Base-by-base conservation (phyloP, 2,888 invertebrate genomes). In the Aradus depressus region DNA sequence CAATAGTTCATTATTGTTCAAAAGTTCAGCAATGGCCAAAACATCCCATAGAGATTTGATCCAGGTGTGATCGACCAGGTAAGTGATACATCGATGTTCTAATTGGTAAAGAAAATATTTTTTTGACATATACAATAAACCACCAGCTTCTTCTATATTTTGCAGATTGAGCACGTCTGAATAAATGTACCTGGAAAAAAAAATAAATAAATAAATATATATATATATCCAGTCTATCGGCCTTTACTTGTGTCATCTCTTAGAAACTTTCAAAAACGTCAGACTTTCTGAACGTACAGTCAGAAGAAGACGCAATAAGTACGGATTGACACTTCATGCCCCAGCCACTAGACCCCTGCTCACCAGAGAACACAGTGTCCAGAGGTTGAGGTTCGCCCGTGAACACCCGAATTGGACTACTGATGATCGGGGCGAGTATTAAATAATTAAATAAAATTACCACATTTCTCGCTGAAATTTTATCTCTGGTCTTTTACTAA, bases 121-220 rank as follows among this genome's bases (percentile, higher is more conserved):
- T 60, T 76, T 75, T 23, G 77, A 74, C n/a, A 76, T 75, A 68
- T 80, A 80, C 41, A 77, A 66, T 53, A 80, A 64, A 59, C 74
- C 73, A 71, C 76, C 78, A 28, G 79, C 79, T 65, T 76, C 72
- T 59, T 73, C 71, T 56, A 79, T 69, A 34, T 70, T 71, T 39
- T 66, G 63, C 57, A 81, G 70, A 52, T 70, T 67, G 47, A 77
- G 71, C 60, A 68, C 69, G 60, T 77, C 77, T 32, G 75, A 77
- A 62, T 80, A 80, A 59, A 80, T 72, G 62, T 75, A 79, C 61
- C 64, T 65, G 42, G 0, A 44, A 53, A 45, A 31, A 44, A 51
- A 47, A 41, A 32, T 12, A 25, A 32, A 6, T 4, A 21, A 16
- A 35, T 5, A 10, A 22, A 6, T 6, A n/a, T n/a, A n/a, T n/a